Evolutionary conservation across 1,140 invertebrate genomes (phyloP), one percentile per base, ranked within the genome.

Genomic region (Drosophila quadrilineata): DNA sequence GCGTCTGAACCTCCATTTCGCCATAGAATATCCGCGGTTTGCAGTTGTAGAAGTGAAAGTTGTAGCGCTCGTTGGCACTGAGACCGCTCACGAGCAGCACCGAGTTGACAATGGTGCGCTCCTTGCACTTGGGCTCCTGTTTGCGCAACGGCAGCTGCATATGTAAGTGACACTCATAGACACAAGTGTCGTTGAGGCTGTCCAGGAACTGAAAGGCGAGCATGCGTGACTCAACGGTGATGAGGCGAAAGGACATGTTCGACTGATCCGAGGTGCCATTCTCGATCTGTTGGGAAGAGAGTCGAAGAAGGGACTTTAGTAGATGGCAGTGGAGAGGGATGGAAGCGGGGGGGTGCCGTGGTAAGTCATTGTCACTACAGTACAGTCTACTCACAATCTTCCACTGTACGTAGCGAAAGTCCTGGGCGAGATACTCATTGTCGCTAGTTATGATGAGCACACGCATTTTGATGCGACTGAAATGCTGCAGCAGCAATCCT

Each of bases 361-460:
- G 4, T 12, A 19, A 38, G 33, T 52, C 24, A 26, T 53, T 57
- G 35, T 45, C 53, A 57, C 77, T 65, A 85, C 79, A 85, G 79
- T 79, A 85, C 75, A 85, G 79, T 85, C 63, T 76, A 86, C 77
- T 88, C 77, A 89, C 88, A 74, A 66, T 86, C 74, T 90, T 89
- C 89, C 89, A 90, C 50, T 89, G 82, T n/a, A 90, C 77, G 58
- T 89, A 89, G 52, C 84, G 77, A 73, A 88, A 87, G 67, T 90
- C 88, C 62, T 90, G 89, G 4, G 71, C 52, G 0, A 90, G 63
- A 38, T 71, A 67, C 48, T 89, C 87, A 19, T 89, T 89, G 49
- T 87, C 86, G 24, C 64, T 67, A 33, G 79, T 88, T 3, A 90
- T 87, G 38, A 89, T 75, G 1, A 90, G 58, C 16, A 89, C 84